phyloP scores from a whole-genome alignment of 2,888 invertebrate genomes.

The Mythimna ferrago region DNA sequence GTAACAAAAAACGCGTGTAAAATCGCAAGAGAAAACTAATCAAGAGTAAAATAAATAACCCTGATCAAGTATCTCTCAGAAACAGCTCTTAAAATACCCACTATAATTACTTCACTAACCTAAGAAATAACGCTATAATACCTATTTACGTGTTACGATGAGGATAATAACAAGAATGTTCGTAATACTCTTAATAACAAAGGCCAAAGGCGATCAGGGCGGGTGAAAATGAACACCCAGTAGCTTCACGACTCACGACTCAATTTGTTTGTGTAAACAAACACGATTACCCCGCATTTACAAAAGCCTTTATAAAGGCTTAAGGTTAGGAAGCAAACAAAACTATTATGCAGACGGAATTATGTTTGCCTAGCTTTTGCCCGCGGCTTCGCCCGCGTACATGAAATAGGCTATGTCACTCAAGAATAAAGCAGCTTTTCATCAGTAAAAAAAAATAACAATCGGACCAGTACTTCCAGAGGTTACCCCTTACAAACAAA shows the following conservation, averaged over 20 bases:
- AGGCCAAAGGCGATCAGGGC: conserved; percentile 11
- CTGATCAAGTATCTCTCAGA: not conserved
- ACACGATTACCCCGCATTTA: conserved; percentile 24
- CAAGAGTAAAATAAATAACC: too few relatives aligned
- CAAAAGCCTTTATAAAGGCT: conserved; percentile 7
- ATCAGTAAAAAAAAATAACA: too few relatives aligned
- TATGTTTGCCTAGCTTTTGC: not conserved
- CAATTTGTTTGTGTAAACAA: conserved; percentile 49
- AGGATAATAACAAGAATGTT: conserved; percentile 18
- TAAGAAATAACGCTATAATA: conserved; percentile 6
- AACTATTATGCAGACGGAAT: not conserved
- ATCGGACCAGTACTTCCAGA: too few relatives aligned
- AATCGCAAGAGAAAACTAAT: not conserved
- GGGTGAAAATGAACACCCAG: conserved; percentile 32
- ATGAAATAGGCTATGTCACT: too few relatives aligned
- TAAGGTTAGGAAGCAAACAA: conserved; percentile 19
- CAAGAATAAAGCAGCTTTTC: too few relatives aligned
- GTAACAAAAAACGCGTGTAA: not conserved
- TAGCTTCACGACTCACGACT: conserved; percentile 20
- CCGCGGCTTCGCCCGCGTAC: too few relatives aligned
- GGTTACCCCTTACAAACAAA: too few relatives aligned
- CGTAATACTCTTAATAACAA: conserved; percentile 27
- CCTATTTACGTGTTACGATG: conserved; percentile 17
- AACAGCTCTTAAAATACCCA: not conserved
- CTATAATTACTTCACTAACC: too few relatives aligned